A percentile compares a stretch with the other conserved stretches of the same genome.
phyloP scores from a whole-genome alignment of 2,888 invertebrate genomes.

The Ceriagrion tenellum region DNA sequence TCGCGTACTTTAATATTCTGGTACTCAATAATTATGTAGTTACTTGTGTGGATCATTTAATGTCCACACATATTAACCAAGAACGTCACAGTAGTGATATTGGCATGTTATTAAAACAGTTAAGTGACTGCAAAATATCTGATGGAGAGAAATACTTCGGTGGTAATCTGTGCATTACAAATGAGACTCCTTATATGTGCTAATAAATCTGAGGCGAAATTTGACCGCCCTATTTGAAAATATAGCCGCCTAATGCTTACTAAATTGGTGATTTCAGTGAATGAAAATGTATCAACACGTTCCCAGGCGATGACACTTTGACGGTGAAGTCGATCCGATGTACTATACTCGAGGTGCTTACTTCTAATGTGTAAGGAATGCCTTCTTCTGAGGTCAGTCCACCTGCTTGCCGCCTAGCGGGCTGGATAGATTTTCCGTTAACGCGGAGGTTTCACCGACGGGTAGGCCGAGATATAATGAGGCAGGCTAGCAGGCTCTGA shows the following conservation, averaged over 20 bases:
- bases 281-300: not conserved
- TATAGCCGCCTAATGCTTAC: too few species aligned
- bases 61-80: too few species aligned
- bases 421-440: not conserved
- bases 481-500: conserved; percentile 38
- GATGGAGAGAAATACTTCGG: too few species aligned
- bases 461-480: not conserved
- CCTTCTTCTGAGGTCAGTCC: not conserved
- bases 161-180: too few species aligned
- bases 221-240: not conserved
- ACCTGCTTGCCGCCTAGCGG: not conserved
- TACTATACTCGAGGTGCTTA: not conserved
- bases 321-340: not conserved
- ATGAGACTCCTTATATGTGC: not conserved
- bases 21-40: too few species aligned
- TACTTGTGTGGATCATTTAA: too few species aligned
- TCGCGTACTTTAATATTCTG: too few species aligned
- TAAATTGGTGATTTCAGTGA: too few species aligned
- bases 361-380: not conserved
- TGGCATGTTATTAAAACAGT: too few species aligned
- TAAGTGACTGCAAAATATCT: too few species aligned
- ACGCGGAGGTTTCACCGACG: not conserved
- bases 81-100: too few species aligned
- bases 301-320: not conserved
- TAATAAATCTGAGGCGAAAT: not conserved